A percentile compares a stretch with the other conserved stretches of the same genome.
phyloP scores from a whole-genome alignment of 1,140 invertebrate genomes.

The Drosophila sechellia region DNA sequence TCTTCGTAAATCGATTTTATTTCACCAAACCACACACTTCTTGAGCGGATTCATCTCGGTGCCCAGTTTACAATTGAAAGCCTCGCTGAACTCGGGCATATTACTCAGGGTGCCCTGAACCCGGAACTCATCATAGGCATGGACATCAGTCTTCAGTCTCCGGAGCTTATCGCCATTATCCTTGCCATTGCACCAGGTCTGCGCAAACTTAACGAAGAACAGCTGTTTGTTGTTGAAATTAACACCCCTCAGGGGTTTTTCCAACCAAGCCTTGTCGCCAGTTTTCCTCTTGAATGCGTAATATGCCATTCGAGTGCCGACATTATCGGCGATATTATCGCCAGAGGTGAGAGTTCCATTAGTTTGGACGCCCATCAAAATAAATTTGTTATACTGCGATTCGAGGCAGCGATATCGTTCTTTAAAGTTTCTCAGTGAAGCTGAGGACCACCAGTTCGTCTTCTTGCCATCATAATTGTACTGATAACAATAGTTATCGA shows the following conservation, averaged over 20 bases:
- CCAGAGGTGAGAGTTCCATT: constrained; percentile 92
- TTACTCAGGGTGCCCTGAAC: constrained; percentile 89
- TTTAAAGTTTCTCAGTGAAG: constrained; percentile 87
- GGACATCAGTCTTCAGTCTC: constrained; percentile 61
- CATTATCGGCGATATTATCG: constrained; percentile 97
- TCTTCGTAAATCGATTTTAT: constrained; percentile 18
- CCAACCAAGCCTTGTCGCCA: constrained; percentile 78
- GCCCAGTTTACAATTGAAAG: constrained; percentile 87
- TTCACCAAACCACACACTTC: constrained; percentile 86
- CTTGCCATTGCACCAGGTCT: constrained; percentile 86
- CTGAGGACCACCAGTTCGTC: constrained; percentile 93
- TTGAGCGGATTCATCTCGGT: constrained; percentile 88
- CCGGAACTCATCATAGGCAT: constrained; percentile 85
- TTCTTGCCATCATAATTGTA: constrained; percentile 90
- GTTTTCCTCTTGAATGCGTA: constrained; percentile 86
- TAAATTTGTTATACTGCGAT: constrained; percentile 90
- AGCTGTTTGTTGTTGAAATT: constrained; percentile 86
- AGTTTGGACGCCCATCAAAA: constrained; percentile 85
- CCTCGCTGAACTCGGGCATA: constrained; percentile 87
- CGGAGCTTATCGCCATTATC: constrained; percentile 82
- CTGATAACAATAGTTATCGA: constrained; percentile 90
- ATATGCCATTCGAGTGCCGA: constrained; percentile 92
- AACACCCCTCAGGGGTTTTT: constrained; percentile 85
- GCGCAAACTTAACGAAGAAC: constrained; percentile 87
- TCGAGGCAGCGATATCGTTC: constrained; percentile 93